Conservation (phyloP, 2,113 vertebrate genomes). For the Leptosomus discolor region DNA sequence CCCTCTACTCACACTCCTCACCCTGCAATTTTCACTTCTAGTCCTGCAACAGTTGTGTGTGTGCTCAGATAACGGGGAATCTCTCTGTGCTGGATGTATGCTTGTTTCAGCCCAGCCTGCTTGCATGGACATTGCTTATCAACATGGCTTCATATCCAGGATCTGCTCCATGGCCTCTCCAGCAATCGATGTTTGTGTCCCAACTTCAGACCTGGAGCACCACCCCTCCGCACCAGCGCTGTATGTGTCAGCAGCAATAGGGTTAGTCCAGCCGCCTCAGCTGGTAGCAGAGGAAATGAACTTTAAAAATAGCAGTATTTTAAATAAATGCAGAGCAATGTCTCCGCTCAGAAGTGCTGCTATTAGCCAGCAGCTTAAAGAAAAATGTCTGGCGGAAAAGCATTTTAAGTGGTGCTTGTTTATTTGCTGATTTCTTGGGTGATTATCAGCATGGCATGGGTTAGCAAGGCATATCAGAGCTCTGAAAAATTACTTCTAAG, state of each 20-base stretch:
- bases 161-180: background rate
- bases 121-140: accelerated
- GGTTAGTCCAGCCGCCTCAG: background rate
- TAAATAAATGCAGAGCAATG: background rate
- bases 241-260: accelerated
- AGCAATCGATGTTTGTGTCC: background rate
- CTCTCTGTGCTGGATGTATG: too few relatives aligned
- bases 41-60: background rate
- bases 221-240: too few relatives aligned
- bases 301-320: background rate
- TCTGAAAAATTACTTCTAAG: constrained; percentile 7
- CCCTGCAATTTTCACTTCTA: background rate
- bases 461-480: background rate
- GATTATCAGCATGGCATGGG: background rate
- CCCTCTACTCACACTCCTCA: background rate
- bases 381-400: background rate
- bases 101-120: background rate
- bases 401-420: constrained; percentile 19
- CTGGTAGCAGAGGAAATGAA: background rate
- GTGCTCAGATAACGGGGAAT: too few relatives aligned
- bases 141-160: accelerated
- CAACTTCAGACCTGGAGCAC: background rate
- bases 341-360: background rate
- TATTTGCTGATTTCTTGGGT: background rate
- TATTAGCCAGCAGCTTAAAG: background rate